phyloP scores from a whole-genome alignment of 2,888 invertebrate species.

The Tipula vernalis region DNA sequence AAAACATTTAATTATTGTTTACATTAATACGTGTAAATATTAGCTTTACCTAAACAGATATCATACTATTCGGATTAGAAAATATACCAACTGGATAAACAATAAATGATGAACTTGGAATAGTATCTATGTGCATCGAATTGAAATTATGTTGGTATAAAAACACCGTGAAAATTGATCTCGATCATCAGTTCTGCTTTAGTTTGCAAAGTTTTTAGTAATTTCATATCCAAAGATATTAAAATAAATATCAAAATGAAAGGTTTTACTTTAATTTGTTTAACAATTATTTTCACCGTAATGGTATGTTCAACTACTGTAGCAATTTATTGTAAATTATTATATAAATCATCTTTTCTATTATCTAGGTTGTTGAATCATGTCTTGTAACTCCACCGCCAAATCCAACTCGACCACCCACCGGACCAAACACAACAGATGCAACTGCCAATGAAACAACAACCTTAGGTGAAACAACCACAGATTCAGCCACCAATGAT shows the following conservation, averaged over 20 bases:
- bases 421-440: not conserved
- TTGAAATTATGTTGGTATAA: too few relatives aligned
- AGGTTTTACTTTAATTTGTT: not conserved
- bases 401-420: not conserved
- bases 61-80: too few relatives aligned
- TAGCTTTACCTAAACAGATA: too few relatives aligned
- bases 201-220: too few relatives aligned
- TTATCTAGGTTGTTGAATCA: not conserved
- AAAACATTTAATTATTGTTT: too few relatives aligned
- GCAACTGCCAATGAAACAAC: not conserved
- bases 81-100: too few relatives aligned
- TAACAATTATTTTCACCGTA: not conserved
- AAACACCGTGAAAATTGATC: too few relatives aligned
- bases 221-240: not conserved
- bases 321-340: not conserved
- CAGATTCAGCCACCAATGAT: not conserved
- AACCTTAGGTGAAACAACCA: not conserved
- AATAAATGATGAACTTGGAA: too few relatives aligned
- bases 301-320: not conserved
- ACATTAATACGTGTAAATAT: too few relatives aligned
- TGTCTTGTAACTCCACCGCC: not conserved
- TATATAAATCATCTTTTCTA: not conserved
- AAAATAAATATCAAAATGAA: not conserved
- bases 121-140: too few relatives aligned
- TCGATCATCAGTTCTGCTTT: too few relatives aligned